phyloP scores from a whole-genome alignment of 2,797 vertebrate genomes.

The Uromys caudimaculatus region DNA sequence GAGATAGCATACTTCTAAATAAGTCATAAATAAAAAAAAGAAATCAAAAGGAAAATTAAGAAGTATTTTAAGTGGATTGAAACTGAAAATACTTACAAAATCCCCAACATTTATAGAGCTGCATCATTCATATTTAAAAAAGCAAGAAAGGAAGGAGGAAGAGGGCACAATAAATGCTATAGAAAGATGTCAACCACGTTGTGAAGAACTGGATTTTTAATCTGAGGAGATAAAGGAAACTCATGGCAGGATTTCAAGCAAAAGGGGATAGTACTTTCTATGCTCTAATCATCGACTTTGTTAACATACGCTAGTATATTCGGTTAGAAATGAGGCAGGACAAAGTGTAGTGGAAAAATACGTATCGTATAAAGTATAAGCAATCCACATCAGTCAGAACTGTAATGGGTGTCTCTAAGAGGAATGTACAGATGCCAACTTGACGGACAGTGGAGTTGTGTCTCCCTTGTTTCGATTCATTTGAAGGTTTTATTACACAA shows the following conservation, averaged over 20 bases:
- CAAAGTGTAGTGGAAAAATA: neutral
- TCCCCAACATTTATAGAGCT: neutral
- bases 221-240: neutral
- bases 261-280: neutral
- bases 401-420: neutral
- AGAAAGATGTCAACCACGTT: neutral
- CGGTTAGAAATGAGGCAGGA: neutral
- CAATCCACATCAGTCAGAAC: neutral
- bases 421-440: neutral
- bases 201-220: neutral
- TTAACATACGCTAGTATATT: neutral
- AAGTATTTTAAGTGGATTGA: conserved; percentile 42
- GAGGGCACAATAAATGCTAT: neutral
- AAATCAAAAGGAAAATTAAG: conserved; percentile 23
- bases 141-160: neutral
- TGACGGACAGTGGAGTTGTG: neutral
- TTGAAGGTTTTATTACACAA: conserved; percentile 19
- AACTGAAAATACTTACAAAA: conserved; percentile 37
- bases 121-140: neutral
- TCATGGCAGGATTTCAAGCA: neutral
- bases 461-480: neutral
- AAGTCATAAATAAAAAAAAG: neutral
- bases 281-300: neutral
- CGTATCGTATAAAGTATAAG: neutral
- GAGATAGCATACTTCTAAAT: neutral